These are phyloP conservation scores for Orthonyx spaldingii DNA, from an alignment of 2,113 vertebrate genomes.

Conservation along the genomic window DNA sequence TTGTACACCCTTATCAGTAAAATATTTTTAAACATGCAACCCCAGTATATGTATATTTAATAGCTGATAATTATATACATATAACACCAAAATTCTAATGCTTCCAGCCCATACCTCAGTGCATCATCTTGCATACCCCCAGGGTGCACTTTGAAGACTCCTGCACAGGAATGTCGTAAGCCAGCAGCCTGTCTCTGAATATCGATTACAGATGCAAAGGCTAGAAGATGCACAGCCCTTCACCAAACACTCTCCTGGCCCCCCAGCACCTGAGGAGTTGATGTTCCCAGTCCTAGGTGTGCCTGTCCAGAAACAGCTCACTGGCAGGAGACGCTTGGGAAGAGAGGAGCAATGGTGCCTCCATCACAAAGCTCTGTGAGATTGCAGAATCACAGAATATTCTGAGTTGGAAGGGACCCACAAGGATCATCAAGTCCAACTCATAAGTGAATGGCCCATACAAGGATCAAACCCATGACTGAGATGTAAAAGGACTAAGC, in stretches of 20 bases:
- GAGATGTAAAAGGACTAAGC: background rate
- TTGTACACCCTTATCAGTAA: background rate
- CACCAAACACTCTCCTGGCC: background rate
- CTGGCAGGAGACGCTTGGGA: constrained; percentile 66
- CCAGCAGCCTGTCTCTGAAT: background rate
- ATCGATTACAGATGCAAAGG: background rate
- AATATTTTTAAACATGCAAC: background rate
- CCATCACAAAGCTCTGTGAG: background rate
- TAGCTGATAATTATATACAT: background rate
- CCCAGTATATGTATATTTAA: too few relatives aligned
- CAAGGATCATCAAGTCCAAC: background rate
- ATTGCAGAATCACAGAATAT: background rate
- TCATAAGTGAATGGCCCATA: background rate
- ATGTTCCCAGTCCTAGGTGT: background rate
- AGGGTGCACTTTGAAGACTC: background rate
- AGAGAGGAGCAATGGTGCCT: constrained; percentile 52
- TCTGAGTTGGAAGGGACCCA: background rate
- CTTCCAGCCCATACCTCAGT: background rate
- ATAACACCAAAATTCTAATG: background rate
- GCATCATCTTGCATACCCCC: fast-evolving
- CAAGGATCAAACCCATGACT: background rate
- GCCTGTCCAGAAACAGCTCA: background rate
- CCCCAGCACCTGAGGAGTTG: background rate
- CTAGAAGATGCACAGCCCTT: background rate
- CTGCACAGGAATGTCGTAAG: background rate